phyloP scores from a whole-genome alignment of 1,140 invertebrate species.

The Pachypeltis micranthus region DNA sequence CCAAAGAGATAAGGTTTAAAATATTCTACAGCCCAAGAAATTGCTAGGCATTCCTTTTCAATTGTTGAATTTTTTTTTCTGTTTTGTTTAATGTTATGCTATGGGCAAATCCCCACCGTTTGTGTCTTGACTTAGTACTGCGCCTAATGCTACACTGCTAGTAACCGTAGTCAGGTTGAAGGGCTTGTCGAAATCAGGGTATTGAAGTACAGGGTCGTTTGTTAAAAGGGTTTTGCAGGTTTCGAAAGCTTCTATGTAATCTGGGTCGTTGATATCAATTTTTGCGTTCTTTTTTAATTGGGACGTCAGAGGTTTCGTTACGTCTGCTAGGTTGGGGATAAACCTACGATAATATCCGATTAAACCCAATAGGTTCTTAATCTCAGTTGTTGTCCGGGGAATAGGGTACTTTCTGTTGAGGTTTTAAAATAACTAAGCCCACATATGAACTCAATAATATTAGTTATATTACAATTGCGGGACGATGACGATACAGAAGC shows the following conservation, averaged over 20 bases:
- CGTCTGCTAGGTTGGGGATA: constrained; percentile 27
- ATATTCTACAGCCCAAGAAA: constrained; percentile 34
- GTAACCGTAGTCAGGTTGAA: constrained; percentile 28
- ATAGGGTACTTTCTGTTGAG: constrained; percentile 24
- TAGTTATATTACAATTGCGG: no score
- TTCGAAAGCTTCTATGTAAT: constrained; percentile 30
- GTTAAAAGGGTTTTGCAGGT: no score
- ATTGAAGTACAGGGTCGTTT: constrained; percentile 26
- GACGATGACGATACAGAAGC: no score
- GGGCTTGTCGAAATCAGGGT: constrained; percentile 24
- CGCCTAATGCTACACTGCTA: no score
- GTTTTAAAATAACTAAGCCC: no score
- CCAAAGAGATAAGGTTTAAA: constrained; percentile 41
- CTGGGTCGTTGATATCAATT: no score
- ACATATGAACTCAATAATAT: no score
- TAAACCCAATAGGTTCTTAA: constrained; percentile 27
- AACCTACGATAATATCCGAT: no score
- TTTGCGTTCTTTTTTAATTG: constrained; percentile 26
- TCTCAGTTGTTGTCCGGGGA: constrained; percentile 10
- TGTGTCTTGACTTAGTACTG: no score
- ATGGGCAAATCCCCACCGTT: no score
- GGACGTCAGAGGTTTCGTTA: constrained; percentile 27
- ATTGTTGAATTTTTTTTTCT: constrained; percentile 37
- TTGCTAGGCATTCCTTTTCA: no score
- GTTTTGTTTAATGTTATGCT: constrained; percentile 34